A percentile compares a stretch with the other conserved stretches of the same genome.
Conservation (phyloP, 2,797 vertebrate species). For the Microcaecilia unicolor region DNA sequence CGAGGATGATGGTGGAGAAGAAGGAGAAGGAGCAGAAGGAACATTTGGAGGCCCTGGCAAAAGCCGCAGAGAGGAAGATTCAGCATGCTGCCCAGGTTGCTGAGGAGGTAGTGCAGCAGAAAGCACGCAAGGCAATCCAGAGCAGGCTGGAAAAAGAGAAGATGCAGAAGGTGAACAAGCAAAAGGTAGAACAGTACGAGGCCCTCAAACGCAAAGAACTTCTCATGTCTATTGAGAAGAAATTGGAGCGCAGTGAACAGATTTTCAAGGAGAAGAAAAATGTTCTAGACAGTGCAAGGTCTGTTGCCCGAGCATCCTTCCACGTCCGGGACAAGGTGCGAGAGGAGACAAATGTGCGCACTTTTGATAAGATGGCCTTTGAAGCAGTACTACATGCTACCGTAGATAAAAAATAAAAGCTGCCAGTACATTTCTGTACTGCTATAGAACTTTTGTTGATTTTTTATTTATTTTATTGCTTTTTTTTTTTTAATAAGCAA, state of each 20-base stretch:
- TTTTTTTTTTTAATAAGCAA: too few relatives aligned
- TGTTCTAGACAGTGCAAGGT: slow-evolving; percentile 87
- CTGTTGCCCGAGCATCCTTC: slow-evolving; percentile 86
- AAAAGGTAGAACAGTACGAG: slow-evolving; percentile 83
- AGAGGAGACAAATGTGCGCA: slow-evolving; percentile 86
- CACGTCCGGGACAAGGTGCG: slow-evolving; percentile 88
- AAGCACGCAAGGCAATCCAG: slow-evolving; percentile 72
- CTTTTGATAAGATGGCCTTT: slow-evolving; percentile 93
- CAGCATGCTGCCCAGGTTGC: slow-evolving; percentile 78
- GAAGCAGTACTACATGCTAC: slow-evolving; percentile 87
- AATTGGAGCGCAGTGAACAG: slow-evolving; percentile 92
- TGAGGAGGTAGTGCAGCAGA: slow-evolving; percentile 77
- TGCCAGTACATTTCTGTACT: too few relatives aligned
- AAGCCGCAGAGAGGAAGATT: slow-evolving; percentile 70
- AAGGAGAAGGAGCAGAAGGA: slow-evolving; percentile 75
- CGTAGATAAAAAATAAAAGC: slow-evolving; percentile 75
- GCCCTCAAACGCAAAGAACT: slow-evolving; percentile 76
- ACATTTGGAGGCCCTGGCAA: slow-evolving; percentile 66
- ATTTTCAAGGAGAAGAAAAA: slow-evolving; percentile 82
- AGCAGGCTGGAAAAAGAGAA: slow-evolving; percentile 84
- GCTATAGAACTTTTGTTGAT: too few relatives aligned
- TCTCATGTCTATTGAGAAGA: slow-evolving; percentile 87
- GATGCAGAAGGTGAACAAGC: slow-evolving; percentile 84
- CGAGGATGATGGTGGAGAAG: slow-evolving; percentile 69
- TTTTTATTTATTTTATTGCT: too few relatives aligned